Evolutionary conservation across 2,113 vertebrate species (phyloP), one percentile per base, ranked within the genome.

Genomic region (Salvelinus sp.): DNA sequence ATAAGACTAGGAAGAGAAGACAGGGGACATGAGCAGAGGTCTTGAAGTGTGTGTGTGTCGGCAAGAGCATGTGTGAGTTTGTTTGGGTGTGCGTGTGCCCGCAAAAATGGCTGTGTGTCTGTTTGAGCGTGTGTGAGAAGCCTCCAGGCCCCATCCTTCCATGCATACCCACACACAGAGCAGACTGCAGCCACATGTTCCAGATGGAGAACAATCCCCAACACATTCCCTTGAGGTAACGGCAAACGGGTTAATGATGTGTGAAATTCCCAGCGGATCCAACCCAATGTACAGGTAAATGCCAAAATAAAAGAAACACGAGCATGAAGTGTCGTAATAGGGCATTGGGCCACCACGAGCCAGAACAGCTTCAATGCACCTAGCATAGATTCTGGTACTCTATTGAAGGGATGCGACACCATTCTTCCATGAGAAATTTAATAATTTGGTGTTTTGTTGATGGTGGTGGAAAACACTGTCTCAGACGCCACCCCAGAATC

Each of bases 1-100:
- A 98, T 96, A 73, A 98, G 89, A 87, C 96, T 98, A 79, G 23
- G 28, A 18, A 70, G 0, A 48, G 9, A 68, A 13, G 54, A 18
- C 25, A 44, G 38, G 38, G 38, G 2, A 64, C 3, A 30, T 70
- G 47, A 47, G n/a, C 63, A 10, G 18, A 33, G n/a, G 57, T 48
- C 38, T 44, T 44, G 9, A 44, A 44, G 38, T 44, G 33, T 22
- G 22, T 70, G 44, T 30, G 38, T 48, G 13, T 14, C 12, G 20
- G 73, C 63, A 27, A 2, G 16, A 22, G 2, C 44, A n/a, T 70
- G 18, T 66, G 73, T 66, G 65, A 28, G 33, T 28, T 57, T 20
- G n/a, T 48, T 7, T 70, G 69, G 64, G 69, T 65, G 69, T 71
- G 38, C 23, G 58, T 67, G 50, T 22, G 27, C 76, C 75, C 74